Conservation (phyloP, 2,888 invertebrate genomes). For the Stenotaenia linearis region DNA sequence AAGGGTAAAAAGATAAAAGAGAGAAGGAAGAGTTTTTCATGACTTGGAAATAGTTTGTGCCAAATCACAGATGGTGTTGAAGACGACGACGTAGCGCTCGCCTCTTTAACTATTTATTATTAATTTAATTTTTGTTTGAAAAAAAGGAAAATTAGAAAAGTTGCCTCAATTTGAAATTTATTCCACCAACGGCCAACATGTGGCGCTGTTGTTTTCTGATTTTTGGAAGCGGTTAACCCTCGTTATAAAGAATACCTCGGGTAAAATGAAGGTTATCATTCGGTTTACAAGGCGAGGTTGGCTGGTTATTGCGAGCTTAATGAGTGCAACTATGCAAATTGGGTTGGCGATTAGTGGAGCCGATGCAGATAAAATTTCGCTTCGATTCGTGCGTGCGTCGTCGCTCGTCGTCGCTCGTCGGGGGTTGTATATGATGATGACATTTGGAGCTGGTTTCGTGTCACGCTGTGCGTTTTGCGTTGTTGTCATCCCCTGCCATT, state of each 20-base stretch:
- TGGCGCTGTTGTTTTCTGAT: not conserved
- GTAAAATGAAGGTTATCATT: not conserved
- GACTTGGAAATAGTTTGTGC: not conserved
- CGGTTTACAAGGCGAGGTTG: not conserved
- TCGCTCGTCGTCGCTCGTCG: not conserved
- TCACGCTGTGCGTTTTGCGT: not conserved
- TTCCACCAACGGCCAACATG: not conserved
- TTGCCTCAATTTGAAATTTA: not conserved
- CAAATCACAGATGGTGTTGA: slow-evolving; percentile 20
- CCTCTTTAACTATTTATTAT: not conserved
- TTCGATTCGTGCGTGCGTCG: not conserved
- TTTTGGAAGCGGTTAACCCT: not conserved
- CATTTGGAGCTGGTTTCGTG: not conserved
- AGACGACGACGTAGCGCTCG: not conserved
- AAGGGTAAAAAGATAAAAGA: not conserved
- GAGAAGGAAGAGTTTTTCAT: not conserved
- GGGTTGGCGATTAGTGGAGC: not conserved
- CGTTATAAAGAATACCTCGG: not conserved
- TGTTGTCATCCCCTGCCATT: slow-evolving; percentile 12
- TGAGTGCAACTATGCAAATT: slow-evolving; percentile 19
- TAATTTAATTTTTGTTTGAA: not conserved
- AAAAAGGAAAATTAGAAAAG: not conserved
- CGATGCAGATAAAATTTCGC: not conserved
- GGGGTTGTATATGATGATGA: not conserved
- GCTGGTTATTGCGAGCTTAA: not conserved